Conservation (phyloP, 2,888 invertebrate genomes). For the Schizotus pectinicornis region DNA sequence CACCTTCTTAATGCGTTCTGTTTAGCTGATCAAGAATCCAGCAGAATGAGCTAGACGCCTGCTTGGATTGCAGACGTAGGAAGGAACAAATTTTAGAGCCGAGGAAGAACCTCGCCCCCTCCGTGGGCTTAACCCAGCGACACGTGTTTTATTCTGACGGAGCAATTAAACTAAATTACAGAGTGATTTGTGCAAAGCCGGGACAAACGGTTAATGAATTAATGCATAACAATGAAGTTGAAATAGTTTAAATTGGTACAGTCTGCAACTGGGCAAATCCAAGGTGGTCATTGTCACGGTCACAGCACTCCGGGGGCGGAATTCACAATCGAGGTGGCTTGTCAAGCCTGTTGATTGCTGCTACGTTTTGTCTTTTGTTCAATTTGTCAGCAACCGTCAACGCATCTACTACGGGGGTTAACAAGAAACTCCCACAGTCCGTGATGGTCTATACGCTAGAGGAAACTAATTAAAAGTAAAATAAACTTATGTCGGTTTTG, state of each 20-base stretch:
- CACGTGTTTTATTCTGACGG: conserved; percentile 27
- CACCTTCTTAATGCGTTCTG: too few species aligned
- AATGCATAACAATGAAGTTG: conserved; percentile 27
- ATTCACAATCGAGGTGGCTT: conserved; percentile 5
- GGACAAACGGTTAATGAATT: conserved; percentile 28
- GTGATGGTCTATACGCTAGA: too few species aligned
- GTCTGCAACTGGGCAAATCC: conserved; percentile 10
- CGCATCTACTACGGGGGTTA: too few species aligned
- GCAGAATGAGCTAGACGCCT: too few species aligned
- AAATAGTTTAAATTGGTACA: conserved; percentile 23
- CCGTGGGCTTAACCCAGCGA: conserved; percentile 17
- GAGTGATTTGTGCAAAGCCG: conserved; percentile 28
- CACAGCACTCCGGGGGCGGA: conserved; percentile 8
- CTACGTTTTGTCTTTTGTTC: too few species aligned
- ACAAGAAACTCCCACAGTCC: too few species aligned
- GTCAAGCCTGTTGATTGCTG: too few species aligned
- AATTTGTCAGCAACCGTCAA: too few species aligned
- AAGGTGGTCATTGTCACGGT: conserved; percentile 19
- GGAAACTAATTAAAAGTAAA: too few species aligned
- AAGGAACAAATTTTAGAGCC: neutral
- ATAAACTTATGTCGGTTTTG: too few species aligned
- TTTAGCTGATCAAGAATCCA: too few species aligned
- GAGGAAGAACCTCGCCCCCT: conserved; percentile 8
- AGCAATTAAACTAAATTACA: conserved; percentile 31
- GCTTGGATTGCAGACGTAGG: too few species aligned